Evolutionary conservation across 2,797 vertebrate genomes (phyloP).

Genomic region (Chrosomus eos): DNA sequence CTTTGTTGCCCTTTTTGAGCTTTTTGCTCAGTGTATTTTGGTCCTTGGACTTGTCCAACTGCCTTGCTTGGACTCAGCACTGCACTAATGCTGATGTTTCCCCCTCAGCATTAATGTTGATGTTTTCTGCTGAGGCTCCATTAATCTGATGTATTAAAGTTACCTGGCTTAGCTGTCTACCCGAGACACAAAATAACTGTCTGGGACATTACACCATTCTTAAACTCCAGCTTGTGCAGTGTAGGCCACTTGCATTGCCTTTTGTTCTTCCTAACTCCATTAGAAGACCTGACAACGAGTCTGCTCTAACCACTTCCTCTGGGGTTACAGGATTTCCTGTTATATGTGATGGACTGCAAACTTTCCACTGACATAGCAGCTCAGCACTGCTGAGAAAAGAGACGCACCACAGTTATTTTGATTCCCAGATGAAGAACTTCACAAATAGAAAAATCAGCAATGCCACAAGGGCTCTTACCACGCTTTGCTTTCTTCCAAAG

Average conservation of each 20-base stretch:
- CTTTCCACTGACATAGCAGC: slow-evolving; percentile 57
- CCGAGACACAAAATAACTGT: slow-evolving; percentile 6
- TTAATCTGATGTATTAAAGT: slow-evolving; percentile 5
- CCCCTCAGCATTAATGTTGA: neutral
- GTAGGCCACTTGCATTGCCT: neutral
- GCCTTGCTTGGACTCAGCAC: neutral
- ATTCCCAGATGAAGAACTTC: slow-evolving; percentile 27
- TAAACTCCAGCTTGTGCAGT: neutral
- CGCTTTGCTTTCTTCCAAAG: neutral
- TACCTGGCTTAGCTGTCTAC: neutral
- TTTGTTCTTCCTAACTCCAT: slow-evolving; percentile 36
- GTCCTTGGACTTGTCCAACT: neutral
- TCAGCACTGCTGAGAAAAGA: slow-evolving; percentile 46
- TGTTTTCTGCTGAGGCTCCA: slow-evolving; percentile 14
- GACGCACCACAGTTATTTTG: slow-evolving; percentile 21
- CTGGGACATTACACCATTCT: slow-evolving; percentile 9
- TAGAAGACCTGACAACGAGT: slow-evolving; percentile 42
- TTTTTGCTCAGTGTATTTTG: neutral
- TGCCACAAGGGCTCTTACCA: neutral
- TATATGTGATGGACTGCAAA: slow-evolving; percentile 51
- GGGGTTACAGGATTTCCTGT: slow-evolving; percentile 59
- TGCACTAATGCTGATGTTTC: slow-evolving; percentile 1
- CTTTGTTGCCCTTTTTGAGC: neutral
- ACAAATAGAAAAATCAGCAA: slow-evolving; percentile 28
- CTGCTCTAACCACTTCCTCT: slow-evolving; percentile 55